A percentile compares a stretch with the other conserved stretches of the same genome.
These are phyloP conservation scores for Erannis defoliaria DNA, from an alignment of 2,888 invertebrate species.

Conservation along the genomic window DNA sequence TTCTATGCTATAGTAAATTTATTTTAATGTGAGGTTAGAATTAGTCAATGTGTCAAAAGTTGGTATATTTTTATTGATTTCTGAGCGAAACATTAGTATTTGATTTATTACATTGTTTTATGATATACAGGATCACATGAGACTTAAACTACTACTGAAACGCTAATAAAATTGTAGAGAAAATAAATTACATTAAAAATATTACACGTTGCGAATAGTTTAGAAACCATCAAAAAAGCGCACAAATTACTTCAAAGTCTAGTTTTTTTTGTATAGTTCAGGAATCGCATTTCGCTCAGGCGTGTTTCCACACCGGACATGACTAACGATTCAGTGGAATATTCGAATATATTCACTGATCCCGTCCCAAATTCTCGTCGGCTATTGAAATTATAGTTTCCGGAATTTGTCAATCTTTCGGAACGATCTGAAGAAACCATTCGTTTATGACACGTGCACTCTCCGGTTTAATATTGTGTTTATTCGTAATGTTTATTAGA, in stretches of 20 bases:
- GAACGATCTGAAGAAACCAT: constrained; percentile 31
- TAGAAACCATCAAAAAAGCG: neutral
- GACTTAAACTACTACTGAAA: neutral
- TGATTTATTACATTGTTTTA: too few species aligned
- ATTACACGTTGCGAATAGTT: neutral
- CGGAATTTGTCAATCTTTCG: constrained; percentile 40
- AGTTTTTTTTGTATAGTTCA: constrained; percentile 27
- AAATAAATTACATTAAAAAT: neutral
- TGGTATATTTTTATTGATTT: neutral
- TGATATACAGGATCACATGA: too few species aligned
- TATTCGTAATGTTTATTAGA: constrained; percentile 17
- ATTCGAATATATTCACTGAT: constrained; percentile 51
- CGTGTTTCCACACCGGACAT: constrained; percentile 57
- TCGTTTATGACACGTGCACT: constrained; percentile 21
- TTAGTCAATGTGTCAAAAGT: neutral
- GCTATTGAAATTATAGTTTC: constrained; percentile 50
- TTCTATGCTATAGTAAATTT: neutral
- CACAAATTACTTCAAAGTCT: neutral
- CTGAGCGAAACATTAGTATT: too few species aligned
- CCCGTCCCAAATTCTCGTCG: constrained; percentile 45
- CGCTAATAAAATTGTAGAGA: neutral
- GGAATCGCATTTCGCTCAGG: constrained; percentile 33
- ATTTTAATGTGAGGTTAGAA: too few species aligned
- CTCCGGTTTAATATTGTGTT: constrained; percentile 16
- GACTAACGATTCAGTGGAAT: constrained; percentile 58